These are phyloP conservation scores for Dryadula phaetusa DNA, from an alignment of 2,888 invertebrate species.

Conservation along the genomic window DNA sequence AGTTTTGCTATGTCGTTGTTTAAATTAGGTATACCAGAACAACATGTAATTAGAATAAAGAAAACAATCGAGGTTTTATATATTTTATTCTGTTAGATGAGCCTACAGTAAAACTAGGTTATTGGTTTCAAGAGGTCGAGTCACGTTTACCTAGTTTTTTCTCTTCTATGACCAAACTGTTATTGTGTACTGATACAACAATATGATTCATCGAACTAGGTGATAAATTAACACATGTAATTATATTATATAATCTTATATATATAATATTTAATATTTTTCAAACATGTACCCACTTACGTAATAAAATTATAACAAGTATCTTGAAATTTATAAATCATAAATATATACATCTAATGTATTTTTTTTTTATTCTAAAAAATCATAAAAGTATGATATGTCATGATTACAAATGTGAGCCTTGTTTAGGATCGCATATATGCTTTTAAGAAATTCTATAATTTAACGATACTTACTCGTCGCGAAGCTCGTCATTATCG, in stretches of 20 bases:
- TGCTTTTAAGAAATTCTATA: neutral
- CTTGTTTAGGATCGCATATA: no score
- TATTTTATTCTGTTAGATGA: conserved; percentile 6
- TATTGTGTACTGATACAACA: conserved; percentile 57
- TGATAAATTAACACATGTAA: neutral
- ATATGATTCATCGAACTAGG: conserved; percentile 21
- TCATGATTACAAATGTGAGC: no score
- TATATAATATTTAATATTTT: neutral
- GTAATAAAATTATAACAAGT: neutral
- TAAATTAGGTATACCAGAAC: neutral
- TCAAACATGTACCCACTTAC: neutral
- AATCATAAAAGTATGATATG: no score
- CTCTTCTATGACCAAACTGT: conserved; percentile 46
- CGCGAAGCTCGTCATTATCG: conserved; percentile 87
- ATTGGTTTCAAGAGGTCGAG: conserved; percentile 52
- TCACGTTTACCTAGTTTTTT: conserved; percentile 60
- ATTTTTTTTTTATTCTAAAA: no score
- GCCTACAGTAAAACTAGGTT: conserved; percentile 49
- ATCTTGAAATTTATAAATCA: neutral
- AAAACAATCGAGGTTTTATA: neutral
- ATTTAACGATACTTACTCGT: conserved; percentile 85
- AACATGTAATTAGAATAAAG: neutral
- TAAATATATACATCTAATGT: no score
- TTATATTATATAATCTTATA: neutral
- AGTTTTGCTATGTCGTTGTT: neutral